Evolutionary conservation across 2,797 vertebrate species (phyloP), one percentile per base, ranked within the genome.

Genomic region (Merluccius polli): DNA sequence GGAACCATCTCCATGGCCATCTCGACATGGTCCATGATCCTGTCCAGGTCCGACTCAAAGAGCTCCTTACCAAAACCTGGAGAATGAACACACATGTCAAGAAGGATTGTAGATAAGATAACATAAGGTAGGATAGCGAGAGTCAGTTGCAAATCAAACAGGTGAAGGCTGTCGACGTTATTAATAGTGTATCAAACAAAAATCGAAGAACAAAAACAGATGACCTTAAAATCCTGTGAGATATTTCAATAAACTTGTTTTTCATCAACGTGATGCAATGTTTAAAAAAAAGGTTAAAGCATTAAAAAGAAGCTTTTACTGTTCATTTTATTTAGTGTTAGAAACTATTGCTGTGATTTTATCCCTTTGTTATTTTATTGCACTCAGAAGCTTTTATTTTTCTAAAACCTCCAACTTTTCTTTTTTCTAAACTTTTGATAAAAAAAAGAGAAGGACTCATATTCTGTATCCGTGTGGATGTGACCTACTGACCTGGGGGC

Each of bases 1-100:
- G 98, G 98, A 10, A 99, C 91, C 95, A 96, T 96, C 85, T 98
- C 96, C 97, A 99, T 98, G 75, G 98, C 98, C 89, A 92, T 93
- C 83, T 99, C 96, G 1, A 99, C 86, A 2, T 99, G 92, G 18
- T 97, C 95, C 94, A 95, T 97, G 84, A 99, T 98, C 80, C 98
- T 92, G 91, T 99, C 97, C n/a, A 99, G 93, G 86, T 99, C 97
- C 0, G 97, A 97, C 85, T 99, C 97, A 89, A 99, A 99, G 83
- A 99, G 92, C 83, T 99, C 98, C 88, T 99, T 99, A 52, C 98
- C 98, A 75, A 99, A 99, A 78, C 96, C 98, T 99, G 86, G 36
- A 85, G 84, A 87, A 13, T 74, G 76, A 11, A 78, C 0, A 65
- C 44, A 21, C 5, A 48, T 21, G 15, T 18, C 16, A 1, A 52